These are phyloP conservation scores for Triplophysa yarkandensis DNA, from an alignment of 2,797 vertebrate species.

Conservation along the genomic window DNA sequence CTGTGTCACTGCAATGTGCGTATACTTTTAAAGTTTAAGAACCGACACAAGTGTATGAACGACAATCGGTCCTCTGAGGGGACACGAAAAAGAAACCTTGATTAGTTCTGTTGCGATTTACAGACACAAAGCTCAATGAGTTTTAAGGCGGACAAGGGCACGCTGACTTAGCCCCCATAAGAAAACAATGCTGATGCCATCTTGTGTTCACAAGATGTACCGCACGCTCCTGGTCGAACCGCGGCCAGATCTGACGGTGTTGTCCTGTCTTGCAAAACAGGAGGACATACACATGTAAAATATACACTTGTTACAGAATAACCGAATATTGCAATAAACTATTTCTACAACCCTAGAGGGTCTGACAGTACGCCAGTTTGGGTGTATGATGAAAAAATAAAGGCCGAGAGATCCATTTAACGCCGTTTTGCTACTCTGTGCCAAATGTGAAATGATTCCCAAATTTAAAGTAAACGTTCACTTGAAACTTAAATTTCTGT, in stretches of 20 bases:
- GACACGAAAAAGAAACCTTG: conserved; percentile 65
- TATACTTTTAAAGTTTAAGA: conserved; percentile 34
- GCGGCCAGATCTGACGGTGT: conserved; percentile 57
- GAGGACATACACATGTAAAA: conserved; percentile 54
- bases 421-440: conserved; percentile 44
- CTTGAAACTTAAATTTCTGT: too few species aligned
- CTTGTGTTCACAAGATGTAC: conserved; percentile 62
- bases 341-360: conserved; percentile 54
- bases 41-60: conserved; percentile 59
- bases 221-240: conserved; percentile 43
- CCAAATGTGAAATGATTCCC: too few species aligned
- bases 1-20: conserved; percentile 32
- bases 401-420: not conserved
- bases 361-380: conserved; percentile 2
- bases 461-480: too few species aligned
- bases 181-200: conserved; percentile 61
- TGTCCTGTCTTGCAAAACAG: conserved; percentile 64
- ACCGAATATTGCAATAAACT: conserved; percentile 58
- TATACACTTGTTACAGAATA: conserved; percentile 65
- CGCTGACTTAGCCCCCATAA: conserved; percentile 53
- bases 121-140: conserved; percentile 61
- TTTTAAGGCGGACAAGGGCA: conserved; percentile 65
- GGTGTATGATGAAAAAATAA: not conserved
- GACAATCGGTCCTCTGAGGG: conserved; percentile 73
- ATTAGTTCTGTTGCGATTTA: conserved; percentile 59